Conservation (phyloP, 2,888 invertebrate species). For the Synergus itoensis region DNA sequence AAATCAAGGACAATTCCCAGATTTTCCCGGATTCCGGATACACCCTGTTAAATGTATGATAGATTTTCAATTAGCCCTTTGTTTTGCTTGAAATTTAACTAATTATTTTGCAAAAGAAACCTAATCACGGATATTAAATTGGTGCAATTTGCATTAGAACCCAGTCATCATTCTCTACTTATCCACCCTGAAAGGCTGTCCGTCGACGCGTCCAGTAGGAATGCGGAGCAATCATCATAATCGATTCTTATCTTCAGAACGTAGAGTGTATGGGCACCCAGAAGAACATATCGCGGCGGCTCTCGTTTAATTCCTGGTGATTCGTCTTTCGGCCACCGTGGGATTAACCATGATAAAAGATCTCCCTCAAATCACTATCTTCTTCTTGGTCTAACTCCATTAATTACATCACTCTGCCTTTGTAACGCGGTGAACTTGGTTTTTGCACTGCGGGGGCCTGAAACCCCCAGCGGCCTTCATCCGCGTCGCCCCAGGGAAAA, state of each 20-base stretch:
- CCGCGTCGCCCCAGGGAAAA: slow-evolving; percentile 53
- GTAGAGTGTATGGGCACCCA: slow-evolving; percentile 27
- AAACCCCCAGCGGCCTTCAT: slow-evolving; percentile 52
- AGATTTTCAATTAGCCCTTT: not conserved
- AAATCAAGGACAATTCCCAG: too few species aligned
- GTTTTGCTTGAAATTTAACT: not conserved
- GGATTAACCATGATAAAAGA: slow-evolving; percentile 57
- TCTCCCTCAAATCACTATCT: slow-evolving; percentile 57
- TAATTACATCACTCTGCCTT: slow-evolving; percentile 60
- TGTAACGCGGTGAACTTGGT: slow-evolving; percentile 49
- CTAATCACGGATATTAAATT: not conserved
- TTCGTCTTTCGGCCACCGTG: slow-evolving; percentile 53
- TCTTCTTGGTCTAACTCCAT: slow-evolving; percentile 55
- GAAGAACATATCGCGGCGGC: slow-evolving; percentile 44
- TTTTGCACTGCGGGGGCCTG: slow-evolving; percentile 48
- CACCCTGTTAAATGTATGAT: not conserved
- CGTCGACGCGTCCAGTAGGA: slow-evolving; percentile 44
- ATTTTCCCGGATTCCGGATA: too few species aligned
- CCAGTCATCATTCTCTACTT: slow-evolving; percentile 16
- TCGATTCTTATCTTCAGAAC: slow-evolving; percentile 56
- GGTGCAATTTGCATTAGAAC: slow-evolving; percentile 3
- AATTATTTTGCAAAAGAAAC: not conserved
- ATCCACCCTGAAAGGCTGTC: slow-evolving; percentile 9
- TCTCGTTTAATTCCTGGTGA: slow-evolving; percentile 55
- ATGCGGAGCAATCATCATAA: slow-evolving; percentile 59